Base-by-base conservation (phyloP, 2,888 invertebrate genomes). In the Polydrusus cervinus region DNA sequence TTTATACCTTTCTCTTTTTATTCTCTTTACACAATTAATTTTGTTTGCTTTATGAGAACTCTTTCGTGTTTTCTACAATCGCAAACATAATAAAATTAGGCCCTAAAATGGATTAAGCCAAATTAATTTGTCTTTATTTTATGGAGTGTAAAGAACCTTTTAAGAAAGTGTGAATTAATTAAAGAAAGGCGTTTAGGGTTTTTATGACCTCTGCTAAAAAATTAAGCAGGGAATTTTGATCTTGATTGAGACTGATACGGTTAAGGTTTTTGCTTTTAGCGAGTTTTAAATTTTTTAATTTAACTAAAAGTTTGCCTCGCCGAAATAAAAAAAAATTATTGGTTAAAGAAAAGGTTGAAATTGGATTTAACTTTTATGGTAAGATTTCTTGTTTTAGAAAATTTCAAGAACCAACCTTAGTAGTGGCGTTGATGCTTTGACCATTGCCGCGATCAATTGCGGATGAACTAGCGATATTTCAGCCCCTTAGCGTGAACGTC, bases 131-230 rank as follows among this genome's bases (percentile, higher is more conserved):
- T 14, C 14, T 55, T 55, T 34, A 55, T 34, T 55, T 55, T 55
- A 55, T 55, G 55, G 55, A 55, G 34, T 55, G 55, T 55, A 55
- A 55, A 55, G 14, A 34, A 14, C 14, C 55, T 20, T 55, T 55
- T 55, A 55, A 55, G 55, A 55, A 55, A 55, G 55, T 55, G 55
- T 55, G 34, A 55, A 55, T 55, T 55, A 30, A 55, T 55, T 55
- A 55, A 9, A 55, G 55, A 8, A 9, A n/a, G 25, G 55, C 55
- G 34, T 55, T 55, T 34, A 14, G n/a, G 34, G 55, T 34, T 55
- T 53, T 55, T 55, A 55, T 14, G 34, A 14, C 14, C 55, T 34
- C 34, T 34, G 55, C 55, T 55, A 8, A 55, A 55, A 55, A 55
- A 55, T 55, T 55, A 55, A 25, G 14, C 34, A 34, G 9, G 14